phyloP scores from a whole-genome alignment of 1,140 invertebrate genomes.

The Teleopsis dalmanni region DNA sequence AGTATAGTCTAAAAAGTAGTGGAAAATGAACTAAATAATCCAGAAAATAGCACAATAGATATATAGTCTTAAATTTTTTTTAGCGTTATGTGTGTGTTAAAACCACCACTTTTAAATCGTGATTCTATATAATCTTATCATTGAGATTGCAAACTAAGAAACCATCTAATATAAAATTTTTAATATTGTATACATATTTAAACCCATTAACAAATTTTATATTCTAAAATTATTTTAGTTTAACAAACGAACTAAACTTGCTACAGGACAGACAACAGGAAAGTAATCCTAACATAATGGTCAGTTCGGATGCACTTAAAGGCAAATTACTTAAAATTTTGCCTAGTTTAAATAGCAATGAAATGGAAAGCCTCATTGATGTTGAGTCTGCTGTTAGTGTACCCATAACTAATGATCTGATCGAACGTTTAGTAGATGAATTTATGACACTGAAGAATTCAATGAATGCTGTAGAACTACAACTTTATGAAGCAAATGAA shows the following conservation, averaged over 20 bases:
- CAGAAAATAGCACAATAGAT: no score
- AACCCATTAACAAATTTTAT: background rate
- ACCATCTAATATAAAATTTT: background rate
- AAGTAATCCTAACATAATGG: background rate
- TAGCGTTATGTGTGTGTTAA: no score
- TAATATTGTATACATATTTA: background rate
- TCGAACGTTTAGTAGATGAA: conserved; percentile 34
- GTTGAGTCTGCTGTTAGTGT: conserved; percentile 17
- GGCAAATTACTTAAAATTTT: conserved; percentile 36
- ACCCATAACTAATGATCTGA: conserved; percentile 23
- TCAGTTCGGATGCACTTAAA: conserved; percentile 25
- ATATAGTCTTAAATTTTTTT: no score
- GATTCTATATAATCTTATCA: no score
- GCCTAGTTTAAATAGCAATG: conserved; percentile 17
- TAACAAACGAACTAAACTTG: conserved; percentile 28
- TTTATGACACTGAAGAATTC: conserved; percentile 32
- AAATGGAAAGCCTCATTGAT: conserved; percentile 37
- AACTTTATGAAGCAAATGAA: conserved; percentile 43
- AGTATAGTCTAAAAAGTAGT: no score
- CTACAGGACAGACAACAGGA: conserved; percentile 28
- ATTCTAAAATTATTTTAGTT: conserved; percentile 10
- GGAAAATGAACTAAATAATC: no score
- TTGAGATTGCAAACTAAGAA: no score
- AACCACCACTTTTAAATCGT: no score
- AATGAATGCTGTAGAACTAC: conserved; percentile 35